Conservation (phyloP, 2,113 vertebrate species). For the Hippocampus barbouri region DNA sequence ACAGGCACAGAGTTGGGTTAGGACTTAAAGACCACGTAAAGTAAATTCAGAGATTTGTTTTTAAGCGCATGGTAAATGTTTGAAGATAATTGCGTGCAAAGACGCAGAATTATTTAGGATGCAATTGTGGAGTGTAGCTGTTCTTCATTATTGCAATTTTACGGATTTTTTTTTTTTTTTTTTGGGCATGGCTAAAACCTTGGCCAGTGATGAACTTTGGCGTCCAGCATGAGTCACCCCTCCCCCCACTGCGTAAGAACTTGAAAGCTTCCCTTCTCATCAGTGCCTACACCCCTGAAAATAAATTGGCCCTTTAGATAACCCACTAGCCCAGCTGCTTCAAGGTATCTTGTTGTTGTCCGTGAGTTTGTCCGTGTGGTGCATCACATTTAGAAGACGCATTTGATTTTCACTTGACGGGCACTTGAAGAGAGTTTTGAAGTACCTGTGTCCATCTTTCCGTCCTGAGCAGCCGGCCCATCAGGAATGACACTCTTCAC, state of each 20-base stretch:
- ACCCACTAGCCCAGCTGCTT: background rate
- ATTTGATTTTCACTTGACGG: background rate
- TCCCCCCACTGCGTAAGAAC: too few relatives aligned
- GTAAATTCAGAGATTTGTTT: background rate
- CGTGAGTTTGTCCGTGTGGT: background rate
- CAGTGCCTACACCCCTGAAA: background rate
- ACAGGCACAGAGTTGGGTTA: background rate
- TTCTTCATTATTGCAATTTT: too few relatives aligned
- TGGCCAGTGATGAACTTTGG: too few relatives aligned
- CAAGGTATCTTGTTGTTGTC: background rate
- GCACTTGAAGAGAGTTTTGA: background rate
- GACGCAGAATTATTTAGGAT: too few relatives aligned
- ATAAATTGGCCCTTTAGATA: background rate
- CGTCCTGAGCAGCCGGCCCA: constrained; percentile 93
- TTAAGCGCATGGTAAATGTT: too few relatives aligned
- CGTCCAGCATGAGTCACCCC: too few relatives aligned
- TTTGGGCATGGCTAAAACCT: too few relatives aligned
- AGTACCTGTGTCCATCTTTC: constrained; percentile 97
- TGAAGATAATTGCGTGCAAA: too few relatives aligned
- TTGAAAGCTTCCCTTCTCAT: too few relatives aligned
- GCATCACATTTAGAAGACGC: background rate
- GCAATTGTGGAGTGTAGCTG: too few relatives aligned
- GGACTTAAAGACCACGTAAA: background rate
- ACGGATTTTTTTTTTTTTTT: too few relatives aligned
- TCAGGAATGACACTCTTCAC: constrained; percentile 99